Percentiles rank a stretch among this genome's conserved stretches.
phyloP scores from a whole-genome alignment of 2,113 vertebrate genomes.

The Eretmochelys imbricata region DNA sequence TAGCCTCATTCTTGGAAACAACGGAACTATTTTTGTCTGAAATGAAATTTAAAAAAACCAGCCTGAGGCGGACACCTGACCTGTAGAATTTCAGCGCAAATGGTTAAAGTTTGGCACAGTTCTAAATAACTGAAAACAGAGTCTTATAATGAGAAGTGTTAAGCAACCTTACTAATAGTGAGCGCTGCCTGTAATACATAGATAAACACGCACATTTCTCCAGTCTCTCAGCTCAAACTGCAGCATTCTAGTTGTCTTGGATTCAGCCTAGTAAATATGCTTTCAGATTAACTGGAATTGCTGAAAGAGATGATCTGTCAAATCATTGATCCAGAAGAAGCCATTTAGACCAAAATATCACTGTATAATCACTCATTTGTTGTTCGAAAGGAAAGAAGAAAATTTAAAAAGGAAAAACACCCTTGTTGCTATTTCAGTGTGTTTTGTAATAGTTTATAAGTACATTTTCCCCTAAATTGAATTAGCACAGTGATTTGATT shows the following conservation, averaged over 20 bases:
- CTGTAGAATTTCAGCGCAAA: neutral
- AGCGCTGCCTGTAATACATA: no score
- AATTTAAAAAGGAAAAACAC: neutral
- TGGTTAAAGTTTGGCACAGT: neutral
- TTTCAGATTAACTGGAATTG: slow-evolving; percentile 21
- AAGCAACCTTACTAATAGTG: no score
- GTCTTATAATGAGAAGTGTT: no score
- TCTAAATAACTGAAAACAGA: neutral
- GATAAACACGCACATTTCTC: neutral
- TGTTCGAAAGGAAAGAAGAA: slow-evolving; percentile 14
- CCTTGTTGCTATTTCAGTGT: slow-evolving; percentile 35
- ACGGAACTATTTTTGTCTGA: no score
- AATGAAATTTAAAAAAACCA: no score
- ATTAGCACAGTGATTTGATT: neutral
- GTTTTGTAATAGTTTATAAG: slow-evolving; percentile 19
- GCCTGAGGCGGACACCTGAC: no score
- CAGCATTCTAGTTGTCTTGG: neutral
- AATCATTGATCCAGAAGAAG: slow-evolving; percentile 30
- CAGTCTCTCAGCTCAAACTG: neutral
- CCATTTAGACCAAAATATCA: slow-evolving; percentile 36
- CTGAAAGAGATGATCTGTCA: neutral
- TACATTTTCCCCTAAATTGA: slow-evolving; percentile 4
- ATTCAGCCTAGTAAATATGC: neutral
- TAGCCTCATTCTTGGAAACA: no score
- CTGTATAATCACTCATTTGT: neutral